Base-by-base conservation (phyloP, 2,113 vertebrate genomes). In the Raja brachyura region DNA sequence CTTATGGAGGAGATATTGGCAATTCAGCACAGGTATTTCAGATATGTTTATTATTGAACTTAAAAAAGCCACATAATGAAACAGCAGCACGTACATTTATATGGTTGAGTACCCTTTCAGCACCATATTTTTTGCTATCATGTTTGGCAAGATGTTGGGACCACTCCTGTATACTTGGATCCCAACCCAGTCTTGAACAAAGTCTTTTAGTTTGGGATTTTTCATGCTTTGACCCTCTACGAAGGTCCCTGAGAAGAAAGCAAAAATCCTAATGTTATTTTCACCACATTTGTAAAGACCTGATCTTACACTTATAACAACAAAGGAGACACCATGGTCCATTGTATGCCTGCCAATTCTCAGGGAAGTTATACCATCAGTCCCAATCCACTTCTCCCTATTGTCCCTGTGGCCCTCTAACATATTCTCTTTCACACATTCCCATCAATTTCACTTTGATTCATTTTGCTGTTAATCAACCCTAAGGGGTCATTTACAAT, bases 141-240 rank as follows among this genome's bases (percentile, higher is more conserved):
- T 73, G 90, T 39, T 73, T 10, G 73, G 90, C 68, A 10, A 39
- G 68, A 95, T 93, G 2, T 63, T 75, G 81, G 94, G 93, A 93
- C 94, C 95, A 93, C 94, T 96, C 66, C 93, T 96, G 93, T 93
- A 95, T 81, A 95, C 85, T 56, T 96, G 94, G 93, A 96, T 95
- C 93, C 93, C 96, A 94, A 97, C 95, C 96, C 96, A 95, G 59
- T 96, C 95, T 94, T 95, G 95, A 93, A 95, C 95, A 0, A 93
- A 93, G 22, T 95, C 94, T 93, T 95, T 96, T 94, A 96, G 96
- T 95, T 96, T 96, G 83, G 94, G 94, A 94, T 94, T 94, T 93
- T 95, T 93, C 0, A n/a, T 94, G 94, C 94, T 96, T 93, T 96
- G 95, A 93, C 95, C 96, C 93, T 96, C 96, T 94, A 96, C 95